These are phyloP conservation scores for Paratilapia polleni DNA, from an alignment of 2,113 vertebrate genomes.

Conservation along the genomic window DNA sequence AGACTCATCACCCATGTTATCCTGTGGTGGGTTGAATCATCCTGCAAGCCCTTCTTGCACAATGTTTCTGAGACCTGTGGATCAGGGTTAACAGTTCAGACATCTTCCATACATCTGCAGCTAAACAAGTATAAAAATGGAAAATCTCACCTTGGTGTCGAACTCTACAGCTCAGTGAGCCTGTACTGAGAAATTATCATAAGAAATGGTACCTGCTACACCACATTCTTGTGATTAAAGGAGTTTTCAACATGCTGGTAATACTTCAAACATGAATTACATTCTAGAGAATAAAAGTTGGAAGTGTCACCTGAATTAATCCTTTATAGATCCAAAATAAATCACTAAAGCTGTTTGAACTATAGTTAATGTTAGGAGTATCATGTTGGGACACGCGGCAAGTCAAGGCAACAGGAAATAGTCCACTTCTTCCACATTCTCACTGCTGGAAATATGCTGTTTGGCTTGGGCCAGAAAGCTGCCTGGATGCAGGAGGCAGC, in stretches of 20 bases:
- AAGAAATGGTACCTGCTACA: neutral
- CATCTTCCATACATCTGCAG: neutral
- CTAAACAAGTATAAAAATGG: constrained; percentile 33
- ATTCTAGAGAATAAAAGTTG: too few relatives aligned
- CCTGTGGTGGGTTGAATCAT: constrained; percentile 1
- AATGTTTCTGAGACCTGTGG: constrained; percentile 26
- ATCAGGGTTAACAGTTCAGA: constrained; percentile 26
- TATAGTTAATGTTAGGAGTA: too few relatives aligned
- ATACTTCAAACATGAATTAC: neutral
- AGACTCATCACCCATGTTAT: constrained; percentile 28
- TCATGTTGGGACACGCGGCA: too few relatives aligned
- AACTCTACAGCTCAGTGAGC: neutral
- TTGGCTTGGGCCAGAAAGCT: neutral
- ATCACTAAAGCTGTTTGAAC: too few relatives aligned
- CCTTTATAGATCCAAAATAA: too few relatives aligned
- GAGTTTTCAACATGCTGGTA: neutral
- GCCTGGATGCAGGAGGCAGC: neutral
- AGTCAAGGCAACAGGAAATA: too few relatives aligned
- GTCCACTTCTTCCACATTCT: too few relatives aligned
- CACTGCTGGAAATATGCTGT: too few relatives aligned
- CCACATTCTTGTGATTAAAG: neutral
- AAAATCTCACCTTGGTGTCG: constrained; percentile 12
- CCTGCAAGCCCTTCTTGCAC: constrained; percentile 3
- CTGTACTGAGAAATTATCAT: neutral
- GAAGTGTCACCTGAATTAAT: too few relatives aligned